Evolutionary conservation across 2,888 invertebrate species (phyloP).

Genomic region (Iselma pallidipennis): DNA sequence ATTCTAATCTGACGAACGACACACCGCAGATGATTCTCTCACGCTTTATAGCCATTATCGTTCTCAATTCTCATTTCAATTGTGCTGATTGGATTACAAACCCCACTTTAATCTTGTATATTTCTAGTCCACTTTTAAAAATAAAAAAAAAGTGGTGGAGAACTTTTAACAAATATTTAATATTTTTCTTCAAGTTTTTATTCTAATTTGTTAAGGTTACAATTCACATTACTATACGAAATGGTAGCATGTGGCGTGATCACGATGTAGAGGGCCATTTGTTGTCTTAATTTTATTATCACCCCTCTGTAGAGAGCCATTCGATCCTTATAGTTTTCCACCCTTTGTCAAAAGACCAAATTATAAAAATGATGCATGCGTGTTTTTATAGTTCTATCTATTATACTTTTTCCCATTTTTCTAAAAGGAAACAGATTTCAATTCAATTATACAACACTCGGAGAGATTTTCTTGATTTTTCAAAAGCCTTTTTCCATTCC

Average conservation of each 20-base stretch:
- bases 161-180: too few species aligned
- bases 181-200: not conserved
- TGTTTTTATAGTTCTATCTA: conserved; percentile 2
- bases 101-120: not conserved
- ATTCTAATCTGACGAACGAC: conserved; percentile 50
- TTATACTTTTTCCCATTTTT: not conserved
- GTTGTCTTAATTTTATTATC: conserved; percentile 55
- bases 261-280: conserved; percentile 52
- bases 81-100: not conserved
- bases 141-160: too few species aligned
- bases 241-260: conserved; percentile 50
- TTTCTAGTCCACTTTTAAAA: not conserved
- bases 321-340: conserved; percentile 15
- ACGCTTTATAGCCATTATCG: conserved; percentile 41
- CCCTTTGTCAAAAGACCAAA: conserved; percentile 26
- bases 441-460: too few species aligned
- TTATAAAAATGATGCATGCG: conserved; percentile 24
- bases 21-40: conserved; percentile 47
- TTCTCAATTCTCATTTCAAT: not conserved
- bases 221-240: not conserved
- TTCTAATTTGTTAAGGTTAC: not conserved
- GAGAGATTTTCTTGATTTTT: too few species aligned
- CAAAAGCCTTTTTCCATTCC: too few species aligned
- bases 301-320: conserved; percentile 43
- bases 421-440: not conserved